Conservation (phyloP, 2,113 vertebrate species). For the Alligator sinensis region DNA sequence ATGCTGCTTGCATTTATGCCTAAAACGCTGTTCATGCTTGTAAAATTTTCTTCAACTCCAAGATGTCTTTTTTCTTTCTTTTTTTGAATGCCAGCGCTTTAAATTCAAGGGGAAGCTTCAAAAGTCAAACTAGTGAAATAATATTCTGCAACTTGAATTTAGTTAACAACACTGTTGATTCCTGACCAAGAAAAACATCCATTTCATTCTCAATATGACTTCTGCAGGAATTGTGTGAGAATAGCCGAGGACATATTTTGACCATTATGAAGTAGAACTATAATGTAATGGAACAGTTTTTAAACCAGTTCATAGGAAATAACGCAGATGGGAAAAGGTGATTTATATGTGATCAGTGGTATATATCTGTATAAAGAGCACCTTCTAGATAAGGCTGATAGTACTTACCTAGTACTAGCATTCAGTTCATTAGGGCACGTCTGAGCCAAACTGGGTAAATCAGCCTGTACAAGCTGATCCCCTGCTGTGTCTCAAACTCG, state of each 20-base stretch:
- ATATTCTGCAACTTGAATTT: rapidly evolving
- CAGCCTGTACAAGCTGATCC: no score
- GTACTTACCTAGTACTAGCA: rapidly evolving
- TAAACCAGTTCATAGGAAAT: not conserved
- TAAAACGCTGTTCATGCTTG: not conserved
- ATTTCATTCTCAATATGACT: not conserved
- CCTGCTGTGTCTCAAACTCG: no score
- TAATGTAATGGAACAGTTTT: slow-evolving; percentile 53
- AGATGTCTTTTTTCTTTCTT: not conserved
- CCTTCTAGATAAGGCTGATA: not conserved
- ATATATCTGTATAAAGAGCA: rapidly evolving
- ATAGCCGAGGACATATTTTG: slow-evolving; percentile 24
- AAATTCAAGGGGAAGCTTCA: not conserved
- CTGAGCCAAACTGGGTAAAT: no score
- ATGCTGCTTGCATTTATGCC: not conserved
- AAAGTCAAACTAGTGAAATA: not conserved
- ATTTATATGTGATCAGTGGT: slow-evolving; percentile 40
- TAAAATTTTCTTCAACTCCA: not conserved
- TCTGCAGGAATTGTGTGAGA: slow-evolving; percentile 11
- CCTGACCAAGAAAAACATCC: not conserved
- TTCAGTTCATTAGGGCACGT: no score
- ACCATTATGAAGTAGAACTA: slow-evolving; percentile 23
- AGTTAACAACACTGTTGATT: not conserved
- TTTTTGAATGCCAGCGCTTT: not conserved
- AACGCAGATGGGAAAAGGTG: slow-evolving; percentile 24